phyloP scores from a whole-genome alignment of 1,140 invertebrate species.

The Metaphire vulgaris region DNA sequence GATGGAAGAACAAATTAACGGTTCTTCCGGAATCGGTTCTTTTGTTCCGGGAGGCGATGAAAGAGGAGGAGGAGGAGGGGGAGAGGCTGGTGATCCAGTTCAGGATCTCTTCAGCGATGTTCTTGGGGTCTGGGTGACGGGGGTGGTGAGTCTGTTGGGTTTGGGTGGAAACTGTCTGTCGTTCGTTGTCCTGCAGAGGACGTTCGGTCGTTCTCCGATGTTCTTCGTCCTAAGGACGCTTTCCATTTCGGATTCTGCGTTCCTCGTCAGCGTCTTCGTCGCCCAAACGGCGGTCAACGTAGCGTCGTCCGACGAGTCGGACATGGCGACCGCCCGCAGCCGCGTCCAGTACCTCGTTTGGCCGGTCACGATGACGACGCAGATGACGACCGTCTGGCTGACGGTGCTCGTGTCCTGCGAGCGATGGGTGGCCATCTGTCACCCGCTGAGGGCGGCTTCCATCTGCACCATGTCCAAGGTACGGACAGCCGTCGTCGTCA shows the following conservation, averaged over 20 bases:
- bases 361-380: conserved; percentile 16
- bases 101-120: conserved; percentile 11
- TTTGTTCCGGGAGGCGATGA: not conserved
- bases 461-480: conserved; percentile 23
- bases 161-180: conserved; percentile 46
- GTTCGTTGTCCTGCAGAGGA: conserved; percentile 44
- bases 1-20: too few species aligned
- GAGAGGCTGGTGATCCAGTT: not conserved
- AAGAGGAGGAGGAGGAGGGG: too few species aligned
- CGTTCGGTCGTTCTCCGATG: conserved; percentile 45
- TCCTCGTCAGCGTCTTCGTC: conserved; percentile 22
- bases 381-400: conserved; percentile 26
- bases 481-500: not conserved
- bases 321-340: not conserved
- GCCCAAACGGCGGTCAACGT: conserved; percentile 25
- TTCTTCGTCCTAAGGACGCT: conserved; percentile 44
- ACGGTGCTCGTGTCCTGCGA: conserved; percentile 17
- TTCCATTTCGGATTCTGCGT: conserved; percentile 42
- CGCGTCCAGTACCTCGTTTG: conserved; percentile 9
- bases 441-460: conserved; percentile 21
- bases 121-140: conserved; percentile 33
- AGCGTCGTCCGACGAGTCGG: not conserved
- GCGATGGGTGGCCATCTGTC: conserved; percentile 27
- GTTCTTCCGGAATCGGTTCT: too few species aligned
- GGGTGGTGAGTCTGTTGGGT: conserved; percentile 20